Base-by-base conservation (phyloP, 2,113 vertebrate species). In the Prunella himalayana region DNA sequence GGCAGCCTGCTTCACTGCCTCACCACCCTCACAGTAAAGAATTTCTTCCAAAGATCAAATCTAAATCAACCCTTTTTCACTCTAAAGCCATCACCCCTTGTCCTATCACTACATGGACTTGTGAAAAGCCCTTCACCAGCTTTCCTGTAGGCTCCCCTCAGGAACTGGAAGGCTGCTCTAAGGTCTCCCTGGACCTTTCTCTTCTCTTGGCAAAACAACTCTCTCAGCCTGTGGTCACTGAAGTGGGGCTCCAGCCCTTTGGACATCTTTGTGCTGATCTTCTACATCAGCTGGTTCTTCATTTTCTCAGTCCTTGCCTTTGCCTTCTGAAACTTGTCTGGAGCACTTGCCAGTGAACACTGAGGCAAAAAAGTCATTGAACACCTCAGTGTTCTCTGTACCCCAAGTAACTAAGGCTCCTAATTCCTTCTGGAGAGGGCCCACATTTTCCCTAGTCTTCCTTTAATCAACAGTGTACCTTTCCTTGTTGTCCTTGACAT, bases 81-180 rank as follows among this genome's bases (percentile, higher is more conserved):
- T 66, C 37, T n/a, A 39, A 39, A 44, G 12, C 15, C 22, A 65
- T 23, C 23, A 20, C 5, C 19, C 6, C 23, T 28, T 51, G 20
- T 88, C 39, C 23, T 75, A 0, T 45, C 0, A 0, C 28, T 30
- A 21, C 0, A 0, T 15, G 23, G 23, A 51, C 33, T 60, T 45
- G 19, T 45, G 28, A 21, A 59, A 73, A 59, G 51, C 23, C 37
- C 23, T 59, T 51, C 23, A 19, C 10, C 37, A 44, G 8, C 23
- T 73, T 39, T 24, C 51, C 33, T 44, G 15, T 28, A 20, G 18
- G 44, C 19, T 35, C 10, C 22, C 33, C 33, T 57, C 27, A 37
- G 27, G 15, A 57, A 24, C 27, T 65, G 37, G 12, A 50, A 57
- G 6, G 22, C 8, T 57, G 18, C 7, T 39, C 31, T 23, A 19